A percentile compares a stretch with the other conserved stretches of the same genome.
phyloP scores from a whole-genome alignment of 2,888 invertebrate genomes.

The Epinotia bilunana region DNA sequence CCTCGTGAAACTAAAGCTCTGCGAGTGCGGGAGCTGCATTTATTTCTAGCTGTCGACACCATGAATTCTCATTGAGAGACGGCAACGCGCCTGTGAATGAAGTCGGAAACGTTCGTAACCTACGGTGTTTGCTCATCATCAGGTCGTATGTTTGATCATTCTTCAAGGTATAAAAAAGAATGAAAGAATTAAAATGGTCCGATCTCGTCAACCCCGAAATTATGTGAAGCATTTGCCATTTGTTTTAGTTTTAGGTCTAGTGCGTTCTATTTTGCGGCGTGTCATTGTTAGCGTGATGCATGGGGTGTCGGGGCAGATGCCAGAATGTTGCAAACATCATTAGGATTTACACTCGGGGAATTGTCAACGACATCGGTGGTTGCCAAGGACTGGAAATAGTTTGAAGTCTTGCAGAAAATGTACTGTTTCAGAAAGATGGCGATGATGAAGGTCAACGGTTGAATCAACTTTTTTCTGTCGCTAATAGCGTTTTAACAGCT shows the following conservation, averaged over 20 bases:
- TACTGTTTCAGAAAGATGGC: background rate
- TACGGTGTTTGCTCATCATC: too few relatives aligned
- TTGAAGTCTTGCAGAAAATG: background rate
- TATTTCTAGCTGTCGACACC: too few relatives aligned
- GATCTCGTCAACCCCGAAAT: background rate
- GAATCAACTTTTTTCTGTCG: too few relatives aligned
- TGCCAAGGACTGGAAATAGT: constrained; percentile 1
- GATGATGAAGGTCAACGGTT: background rate
- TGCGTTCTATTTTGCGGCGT: constrained; percentile 36
- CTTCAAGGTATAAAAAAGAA: too few relatives aligned
- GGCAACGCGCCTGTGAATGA: too few relatives aligned
- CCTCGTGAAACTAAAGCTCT: too few relatives aligned
- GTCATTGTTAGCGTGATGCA: constrained; percentile 43
- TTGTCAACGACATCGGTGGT: constrained; percentile 7
- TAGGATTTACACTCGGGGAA: constrained; percentile 33
- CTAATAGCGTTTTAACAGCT: too few relatives aligned
- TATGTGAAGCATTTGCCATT: background rate
- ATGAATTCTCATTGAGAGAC: too few relatives aligned
- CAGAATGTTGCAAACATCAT: constrained; percentile 30
- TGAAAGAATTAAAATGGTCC: background rate
- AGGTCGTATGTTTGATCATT: too few relatives aligned
- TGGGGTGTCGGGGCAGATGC: constrained; percentile 33
- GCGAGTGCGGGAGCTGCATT: too few relatives aligned
- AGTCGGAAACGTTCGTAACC: too few relatives aligned
- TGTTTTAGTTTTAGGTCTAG: constrained; percentile 21